Evolutionary conservation across 2,797 vertebrate species (phyloP).

Genomic region (Columba guinea): DNA sequence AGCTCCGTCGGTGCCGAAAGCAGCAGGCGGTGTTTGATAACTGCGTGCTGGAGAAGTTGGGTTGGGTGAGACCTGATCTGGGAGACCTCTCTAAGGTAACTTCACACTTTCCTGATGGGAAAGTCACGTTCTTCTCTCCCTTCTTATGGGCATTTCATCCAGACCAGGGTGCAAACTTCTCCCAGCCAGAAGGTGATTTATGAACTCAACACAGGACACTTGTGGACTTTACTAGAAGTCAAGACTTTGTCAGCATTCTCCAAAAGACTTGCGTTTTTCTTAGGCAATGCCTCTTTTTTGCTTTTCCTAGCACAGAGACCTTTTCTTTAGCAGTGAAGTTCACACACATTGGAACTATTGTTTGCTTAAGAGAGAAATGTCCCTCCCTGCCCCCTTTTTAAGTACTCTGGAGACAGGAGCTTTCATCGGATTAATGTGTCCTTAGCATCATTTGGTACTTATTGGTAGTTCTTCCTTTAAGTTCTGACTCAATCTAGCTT

Average conservation of each 20-base stretch:
- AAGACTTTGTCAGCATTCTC: accelerated
- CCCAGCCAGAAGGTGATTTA: accelerated
- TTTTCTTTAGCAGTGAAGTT: background rate
- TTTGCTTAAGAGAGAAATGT: background rate
- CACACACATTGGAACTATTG: background rate
- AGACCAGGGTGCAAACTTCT: background rate
- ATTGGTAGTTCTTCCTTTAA: background rate
- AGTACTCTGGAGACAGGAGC: background rate
- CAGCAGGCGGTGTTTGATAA: constrained; percentile 89
- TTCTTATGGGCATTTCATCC: accelerated
- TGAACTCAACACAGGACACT: background rate
- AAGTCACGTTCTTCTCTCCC: background rate
- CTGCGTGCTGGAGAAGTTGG: constrained; percentile 94
- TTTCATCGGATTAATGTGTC: background rate
- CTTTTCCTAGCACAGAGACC: background rate
- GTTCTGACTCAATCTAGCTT: background rate
- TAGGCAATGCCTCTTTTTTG: background rate
- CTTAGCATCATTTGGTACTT: background rate
- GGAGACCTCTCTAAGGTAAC: constrained; percentile 96
- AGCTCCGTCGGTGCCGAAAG: constrained; percentile 87
- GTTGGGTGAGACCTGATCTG: constrained; percentile 92
- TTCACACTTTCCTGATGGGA: accelerated
- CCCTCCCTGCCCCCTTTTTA: background rate
- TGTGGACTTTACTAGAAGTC: background rate
- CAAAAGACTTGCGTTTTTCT: background rate